Conservation (phyloP, 2,888 invertebrate species). For the Agrilus cyanescens region DNA sequence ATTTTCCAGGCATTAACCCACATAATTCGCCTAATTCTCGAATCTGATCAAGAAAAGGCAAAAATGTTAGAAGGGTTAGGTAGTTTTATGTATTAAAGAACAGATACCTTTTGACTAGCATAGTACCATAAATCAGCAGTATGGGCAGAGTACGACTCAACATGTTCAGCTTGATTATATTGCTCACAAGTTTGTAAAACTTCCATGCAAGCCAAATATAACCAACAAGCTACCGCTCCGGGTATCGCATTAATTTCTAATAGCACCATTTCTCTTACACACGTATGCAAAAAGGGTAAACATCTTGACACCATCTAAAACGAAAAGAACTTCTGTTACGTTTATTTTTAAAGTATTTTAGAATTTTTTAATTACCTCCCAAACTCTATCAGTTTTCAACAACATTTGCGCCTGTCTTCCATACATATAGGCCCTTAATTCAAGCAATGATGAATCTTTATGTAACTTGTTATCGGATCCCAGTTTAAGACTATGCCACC, state of each 20-base stretch:
- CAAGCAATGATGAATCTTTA: slow-evolving; percentile 60
- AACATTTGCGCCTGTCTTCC: slow-evolving; percentile 85
- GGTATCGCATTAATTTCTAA: slow-evolving; percentile 67
- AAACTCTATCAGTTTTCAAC: slow-evolving; percentile 57
- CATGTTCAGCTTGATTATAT: slow-evolving; percentile 51
- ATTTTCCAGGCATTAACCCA: slow-evolving; percentile 74
- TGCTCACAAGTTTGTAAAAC: slow-evolving; percentile 68
- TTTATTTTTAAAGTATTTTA: slow-evolving; percentile 1
- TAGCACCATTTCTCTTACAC: slow-evolving; percentile 70
- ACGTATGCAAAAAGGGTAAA: slow-evolving; percentile 81
- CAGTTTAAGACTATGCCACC: slow-evolving; percentile 73
- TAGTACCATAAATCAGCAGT: slow-evolving; percentile 82
- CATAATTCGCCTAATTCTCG: slow-evolving; percentile 79
- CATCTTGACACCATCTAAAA: slow-evolving; percentile 73
- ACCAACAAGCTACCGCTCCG: slow-evolving; percentile 86
- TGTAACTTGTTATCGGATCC: slow-evolving; percentile 47
- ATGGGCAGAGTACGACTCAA: slow-evolving; percentile 67
- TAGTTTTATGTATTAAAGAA: neutral
- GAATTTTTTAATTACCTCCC: slow-evolving; percentile 51
- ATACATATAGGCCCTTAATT: slow-evolving; percentile 88
- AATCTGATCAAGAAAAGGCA: slow-evolving; percentile 41
- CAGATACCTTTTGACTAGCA: slow-evolving; percentile 47
- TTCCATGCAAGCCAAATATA: slow-evolving; percentile 82
- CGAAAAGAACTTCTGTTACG: too few species aligned
- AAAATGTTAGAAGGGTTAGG: neutral